Evolutionary conservation across 2,113 vertebrate species (phyloP).

Genomic region (Leucopsar rothschildi): DNA sequence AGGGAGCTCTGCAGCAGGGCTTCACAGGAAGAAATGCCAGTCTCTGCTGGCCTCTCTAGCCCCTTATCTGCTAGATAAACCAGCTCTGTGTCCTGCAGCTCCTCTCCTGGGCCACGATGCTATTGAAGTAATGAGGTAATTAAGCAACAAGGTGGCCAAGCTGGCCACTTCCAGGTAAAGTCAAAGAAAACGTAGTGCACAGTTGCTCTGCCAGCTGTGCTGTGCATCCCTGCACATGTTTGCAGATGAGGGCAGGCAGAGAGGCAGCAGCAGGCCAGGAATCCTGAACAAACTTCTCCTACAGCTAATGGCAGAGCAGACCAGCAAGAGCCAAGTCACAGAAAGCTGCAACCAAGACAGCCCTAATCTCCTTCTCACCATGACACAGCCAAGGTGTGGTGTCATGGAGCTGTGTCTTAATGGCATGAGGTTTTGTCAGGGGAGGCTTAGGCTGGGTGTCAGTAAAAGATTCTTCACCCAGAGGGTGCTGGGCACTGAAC

Average conservation of each 20-base stretch:
- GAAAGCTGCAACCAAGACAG: neutral
- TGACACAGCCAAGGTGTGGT: neutral
- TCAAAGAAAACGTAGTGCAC: neutral
- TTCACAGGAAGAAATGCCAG: neutral
- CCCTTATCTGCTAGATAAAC: neutral
- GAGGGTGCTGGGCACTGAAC: neutral
- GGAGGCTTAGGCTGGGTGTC: neutral
- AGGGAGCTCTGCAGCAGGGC: neutral
- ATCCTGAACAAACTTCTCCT: neutral
- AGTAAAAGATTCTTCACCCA: neutral
- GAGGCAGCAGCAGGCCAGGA: neutral
- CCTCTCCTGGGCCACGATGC: rapidly evolving
- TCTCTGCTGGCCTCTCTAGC: neutral
- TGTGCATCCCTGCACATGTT: no score
- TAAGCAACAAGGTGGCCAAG: neutral
- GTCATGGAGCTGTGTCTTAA: no score
- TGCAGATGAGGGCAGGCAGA: neutral
- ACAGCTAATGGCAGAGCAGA: neutral
- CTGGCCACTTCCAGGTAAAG: neutral
- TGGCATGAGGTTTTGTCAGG: neutral
- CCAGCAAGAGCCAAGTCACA: neutral
- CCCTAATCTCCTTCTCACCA: neutral
- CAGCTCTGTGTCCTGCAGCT: neutral
- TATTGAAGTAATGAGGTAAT: neutral
- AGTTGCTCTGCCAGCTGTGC: neutral